Percentiles rank a stretch among this genome's conserved stretches.
These are phyloP conservation scores for Dinomys branickii DNA, from an alignment of 2,113 vertebrate genomes.

Conservation along the genomic window DNA sequence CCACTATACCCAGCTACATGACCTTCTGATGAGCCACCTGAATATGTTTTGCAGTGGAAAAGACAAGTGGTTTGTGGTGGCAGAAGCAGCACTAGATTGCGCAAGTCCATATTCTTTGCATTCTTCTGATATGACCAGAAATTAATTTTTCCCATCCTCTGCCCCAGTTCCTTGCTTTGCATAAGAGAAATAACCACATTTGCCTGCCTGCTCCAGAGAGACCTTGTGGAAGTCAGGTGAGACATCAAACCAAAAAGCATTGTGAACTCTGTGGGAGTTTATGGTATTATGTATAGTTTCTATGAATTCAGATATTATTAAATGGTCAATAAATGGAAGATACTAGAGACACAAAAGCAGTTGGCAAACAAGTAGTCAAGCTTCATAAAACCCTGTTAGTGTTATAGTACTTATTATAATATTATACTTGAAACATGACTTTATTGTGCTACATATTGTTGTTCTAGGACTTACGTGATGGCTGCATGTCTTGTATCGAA, in stretches of 20 bases:
- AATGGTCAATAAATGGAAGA: constrained; percentile 61
- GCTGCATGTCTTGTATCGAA: constrained; percentile 96
- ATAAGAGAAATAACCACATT: not conserved
- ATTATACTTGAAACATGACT: not conserved
- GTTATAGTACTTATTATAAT: constrained; percentile 9
- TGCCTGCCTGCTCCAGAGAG: not conserved
- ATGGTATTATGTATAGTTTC: not conserved
- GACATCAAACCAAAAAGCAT: not conserved
- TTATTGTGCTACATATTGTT: not conserved
- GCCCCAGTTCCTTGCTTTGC: not conserved
- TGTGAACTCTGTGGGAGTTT: not conserved
- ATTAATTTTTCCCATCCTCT: not conserved
- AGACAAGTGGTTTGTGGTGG: not conserved
- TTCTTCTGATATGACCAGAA: not conserved
- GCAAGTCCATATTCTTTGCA: not conserved
- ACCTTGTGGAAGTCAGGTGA: not conserved
- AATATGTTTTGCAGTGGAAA: constrained; percentile 50
- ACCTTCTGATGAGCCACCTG: constrained; percentile 64
- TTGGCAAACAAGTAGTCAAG: constrained; percentile 67
- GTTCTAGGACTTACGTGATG: constrained; percentile 91
- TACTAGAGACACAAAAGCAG: constrained; percentile 62
- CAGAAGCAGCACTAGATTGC: not conserved
- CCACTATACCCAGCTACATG: too few relatives aligned
- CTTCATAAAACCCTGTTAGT: constrained; percentile 50
- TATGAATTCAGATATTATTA: not conserved